Conservation (phyloP, 2,888 invertebrate species). For the Exephanes ischioxanthus region DNA sequence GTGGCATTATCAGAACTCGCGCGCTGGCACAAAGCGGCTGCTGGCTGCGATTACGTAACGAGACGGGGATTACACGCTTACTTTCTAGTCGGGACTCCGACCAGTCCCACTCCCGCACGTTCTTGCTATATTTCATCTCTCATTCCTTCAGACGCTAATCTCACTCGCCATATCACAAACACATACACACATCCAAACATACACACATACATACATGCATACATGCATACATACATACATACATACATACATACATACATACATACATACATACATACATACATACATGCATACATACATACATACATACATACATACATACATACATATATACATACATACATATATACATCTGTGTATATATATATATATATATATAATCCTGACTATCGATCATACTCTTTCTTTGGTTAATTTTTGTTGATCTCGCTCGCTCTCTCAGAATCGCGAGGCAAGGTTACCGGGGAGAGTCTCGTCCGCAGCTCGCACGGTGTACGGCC, state of each 20-base stretch:
- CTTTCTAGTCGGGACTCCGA: slow-evolving; percentile 74
- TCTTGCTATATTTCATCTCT: slow-evolving; percentile 26
- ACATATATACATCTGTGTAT: too few relatives aligned
- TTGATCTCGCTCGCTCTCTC: slow-evolving; percentile 29
- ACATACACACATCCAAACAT: not conserved
- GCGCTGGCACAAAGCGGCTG: slow-evolving; percentile 43
- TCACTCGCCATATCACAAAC: slow-evolving; percentile 4
- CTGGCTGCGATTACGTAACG: slow-evolving; percentile 71
- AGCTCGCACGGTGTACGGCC: slow-evolving; percentile 3
- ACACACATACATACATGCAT: not conserved
- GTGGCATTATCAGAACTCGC: slow-evolving; percentile 55
- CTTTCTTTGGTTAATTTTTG: slow-evolving; percentile 16
- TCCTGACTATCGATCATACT: slow-evolving; percentile 18
- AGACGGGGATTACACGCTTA: slow-evolving; percentile 75
- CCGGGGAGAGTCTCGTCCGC: slow-evolving; percentile 21
- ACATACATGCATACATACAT: not conserved
- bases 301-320: too few relatives aligned
- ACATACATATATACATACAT: too few relatives aligned
- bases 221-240: too few relatives aligned
- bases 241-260: not conserved
- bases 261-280: not conserved
- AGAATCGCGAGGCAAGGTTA: slow-evolving; percentile 70
- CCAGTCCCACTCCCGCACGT: slow-evolving; percentile 54
- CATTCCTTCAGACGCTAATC: slow-evolving; percentile 41
- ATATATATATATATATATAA: not conserved